Conservation (phyloP, 2,888 invertebrate species). For the Endotricha flammealis region DNA sequence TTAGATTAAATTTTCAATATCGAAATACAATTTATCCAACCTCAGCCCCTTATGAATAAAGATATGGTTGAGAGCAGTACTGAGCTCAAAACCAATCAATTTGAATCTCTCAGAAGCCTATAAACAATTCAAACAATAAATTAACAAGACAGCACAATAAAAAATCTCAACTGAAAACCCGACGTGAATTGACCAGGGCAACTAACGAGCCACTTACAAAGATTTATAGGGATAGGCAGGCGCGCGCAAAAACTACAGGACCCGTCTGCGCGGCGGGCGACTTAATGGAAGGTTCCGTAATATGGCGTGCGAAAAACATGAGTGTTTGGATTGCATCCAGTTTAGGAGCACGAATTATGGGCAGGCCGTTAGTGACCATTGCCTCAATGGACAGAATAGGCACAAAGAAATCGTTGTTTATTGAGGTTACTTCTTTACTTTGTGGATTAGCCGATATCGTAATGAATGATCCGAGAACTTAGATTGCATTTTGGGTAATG, state of each 20-base stretch:
- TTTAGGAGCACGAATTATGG: constrained; percentile 1
- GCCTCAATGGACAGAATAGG: neutral
- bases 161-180: constrained; percentile 45
- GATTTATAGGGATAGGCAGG: constrained; percentile 61
- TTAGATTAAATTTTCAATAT: too few relatives aligned
- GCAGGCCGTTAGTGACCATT: neutral
- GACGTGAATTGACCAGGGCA: constrained; percentile 55
- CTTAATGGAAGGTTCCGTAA: constrained; percentile 7
- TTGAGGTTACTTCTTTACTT: neutral
- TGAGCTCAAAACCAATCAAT: neutral
- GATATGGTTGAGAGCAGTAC: neutral
- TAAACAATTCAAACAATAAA: constrained; percentile 18
- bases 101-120: constrained; percentile 1
- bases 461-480: too few relatives aligned
- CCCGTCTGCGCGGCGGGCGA: constrained; percentile 33
- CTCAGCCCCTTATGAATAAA: neutral
- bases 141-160: constrained; percentile 30
- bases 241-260: constrained; percentile 40
- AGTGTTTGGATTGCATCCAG: constrained; percentile 7
- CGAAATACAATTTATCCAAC: too few relatives aligned
- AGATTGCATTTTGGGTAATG: too few relatives aligned
- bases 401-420: neutral
- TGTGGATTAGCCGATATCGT: too few relatives aligned
- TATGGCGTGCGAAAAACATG: constrained; percentile 10
- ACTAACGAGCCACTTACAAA: constrained; percentile 65